phyloP scores from a whole-genome alignment of 2,113 vertebrate genomes.

The Proterorhinus semilunaris region DNA sequence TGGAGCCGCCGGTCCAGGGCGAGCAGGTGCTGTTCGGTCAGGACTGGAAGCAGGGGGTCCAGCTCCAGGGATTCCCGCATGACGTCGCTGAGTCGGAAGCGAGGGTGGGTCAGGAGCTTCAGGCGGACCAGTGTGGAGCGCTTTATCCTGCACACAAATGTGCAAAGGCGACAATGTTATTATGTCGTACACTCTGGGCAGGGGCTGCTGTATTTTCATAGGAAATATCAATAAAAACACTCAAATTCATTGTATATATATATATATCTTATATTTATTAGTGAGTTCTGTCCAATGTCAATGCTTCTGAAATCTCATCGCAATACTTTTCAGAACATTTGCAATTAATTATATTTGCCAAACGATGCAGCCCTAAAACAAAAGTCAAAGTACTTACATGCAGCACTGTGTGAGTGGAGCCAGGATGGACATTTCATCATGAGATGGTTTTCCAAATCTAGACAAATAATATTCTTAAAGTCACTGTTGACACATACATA shows the following conservation, averaged over 20 bases:
- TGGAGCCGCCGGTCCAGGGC: constrained; percentile 89
- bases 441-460: constrained; percentile 91
- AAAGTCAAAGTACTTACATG: constrained; percentile 78
- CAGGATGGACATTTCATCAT: constrained; percentile 90
- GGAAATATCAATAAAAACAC: background rate
- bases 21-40: constrained; percentile 86
- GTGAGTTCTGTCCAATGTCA: background rate
- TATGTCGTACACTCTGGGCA: background rate
- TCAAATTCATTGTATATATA: no score
- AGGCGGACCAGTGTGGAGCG: constrained; percentile 83
- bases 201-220: background rate
- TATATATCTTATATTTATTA: background rate
- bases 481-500: no score
- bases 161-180: background rate
- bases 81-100: constrained; percentile 85
- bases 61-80: constrained; percentile 89
- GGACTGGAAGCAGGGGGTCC: constrained; percentile 82
- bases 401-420: constrained; percentile 92
- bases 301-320: no score
- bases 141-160: constrained; percentile 80
- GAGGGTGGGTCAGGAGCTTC: constrained; percentile 76
- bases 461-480: constrained; percentile 7
- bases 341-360: no score
- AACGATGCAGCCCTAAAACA: no score
- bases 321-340: no score